phyloP scores from a whole-genome alignment of 2,888 invertebrate genomes.

The Pheosia gnoma region DNA sequence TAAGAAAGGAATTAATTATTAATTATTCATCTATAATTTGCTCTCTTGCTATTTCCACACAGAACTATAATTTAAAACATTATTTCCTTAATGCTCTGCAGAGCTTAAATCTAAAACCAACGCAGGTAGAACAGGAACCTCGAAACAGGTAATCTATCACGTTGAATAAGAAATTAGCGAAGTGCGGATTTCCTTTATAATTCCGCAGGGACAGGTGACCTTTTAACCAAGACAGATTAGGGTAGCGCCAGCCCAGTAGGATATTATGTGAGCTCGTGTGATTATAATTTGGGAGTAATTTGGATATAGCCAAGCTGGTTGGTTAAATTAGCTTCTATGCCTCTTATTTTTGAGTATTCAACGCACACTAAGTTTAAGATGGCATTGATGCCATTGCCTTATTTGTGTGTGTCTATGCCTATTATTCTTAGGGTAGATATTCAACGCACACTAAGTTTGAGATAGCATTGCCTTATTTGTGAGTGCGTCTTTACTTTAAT shows the following conservation, averaged over 20 bases:
- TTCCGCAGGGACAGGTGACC: slow-evolving; percentile 35
- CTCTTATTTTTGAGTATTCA: too few species aligned
- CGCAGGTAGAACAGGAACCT: slow-evolving; percentile 7
- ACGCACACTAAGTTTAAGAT: too few species aligned
- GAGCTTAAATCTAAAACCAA: background rate
- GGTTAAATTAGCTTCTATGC: background rate
- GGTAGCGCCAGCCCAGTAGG: slow-evolving; percentile 8
- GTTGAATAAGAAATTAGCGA: slow-evolving; percentile 29
- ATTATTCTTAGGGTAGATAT: too few species aligned
- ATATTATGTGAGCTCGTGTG: slow-evolving; percentile 4
- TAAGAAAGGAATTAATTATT: too few species aligned
- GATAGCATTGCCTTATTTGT: too few species aligned
- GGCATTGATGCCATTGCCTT: too few species aligned
- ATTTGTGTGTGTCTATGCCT: background rate
- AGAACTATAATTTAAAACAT: too few species aligned
- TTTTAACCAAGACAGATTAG: slow-evolving; percentile 32
- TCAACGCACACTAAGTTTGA: too few species aligned
- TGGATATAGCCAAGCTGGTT: background rate
- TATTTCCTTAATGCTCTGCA: background rate
- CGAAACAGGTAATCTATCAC: slow-evolving; percentile 25
- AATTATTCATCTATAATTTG: too few species aligned
- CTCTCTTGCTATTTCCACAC: too few species aligned
- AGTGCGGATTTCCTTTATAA: slow-evolving; percentile 31
- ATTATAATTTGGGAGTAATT: background rate
- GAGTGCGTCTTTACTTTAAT: background rate